Conservation (phyloP, 1,140 invertebrate genomes). For the Trichoplusia ni region DNA sequence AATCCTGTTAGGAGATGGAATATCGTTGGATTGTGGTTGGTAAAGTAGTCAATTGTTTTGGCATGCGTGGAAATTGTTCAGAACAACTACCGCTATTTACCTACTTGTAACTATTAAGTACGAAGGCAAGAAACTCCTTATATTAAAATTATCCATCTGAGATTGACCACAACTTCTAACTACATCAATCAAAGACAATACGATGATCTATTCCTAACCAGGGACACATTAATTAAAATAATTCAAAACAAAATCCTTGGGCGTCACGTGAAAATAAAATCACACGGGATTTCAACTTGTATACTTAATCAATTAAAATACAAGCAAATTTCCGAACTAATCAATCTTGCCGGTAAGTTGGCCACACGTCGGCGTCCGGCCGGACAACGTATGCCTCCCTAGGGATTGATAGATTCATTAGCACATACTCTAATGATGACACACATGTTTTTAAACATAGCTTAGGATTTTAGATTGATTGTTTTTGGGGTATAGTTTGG, state of each 20-base stretch:
- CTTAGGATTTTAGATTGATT: not conserved
- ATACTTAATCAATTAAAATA: conserved; percentile 46
- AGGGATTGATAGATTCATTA: conserved; percentile 53
- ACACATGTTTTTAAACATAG: conserved; percentile 27
- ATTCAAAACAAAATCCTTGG: not conserved
- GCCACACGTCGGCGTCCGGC: conserved; percentile 32
- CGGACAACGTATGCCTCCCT: conserved; percentile 49
- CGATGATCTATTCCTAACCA: too few species aligned
- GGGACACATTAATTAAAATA: not conserved
- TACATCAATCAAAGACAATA: too few species aligned
- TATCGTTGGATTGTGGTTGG: too few species aligned
- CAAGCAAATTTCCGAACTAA: conserved; percentile 38
- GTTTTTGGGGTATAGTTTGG: not conserved
- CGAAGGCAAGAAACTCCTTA: too few species aligned
- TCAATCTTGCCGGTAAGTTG: conserved; percentile 38
- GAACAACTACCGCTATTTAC: too few species aligned
- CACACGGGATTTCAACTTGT: conserved; percentile 23
- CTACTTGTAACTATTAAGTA: too few species aligned
- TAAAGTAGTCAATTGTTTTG: too few species aligned
- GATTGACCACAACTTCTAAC: too few species aligned
- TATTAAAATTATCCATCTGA: too few species aligned
- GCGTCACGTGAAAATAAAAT: conserved; percentile 18
- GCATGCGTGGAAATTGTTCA: too few species aligned
- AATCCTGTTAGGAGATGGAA: too few species aligned
- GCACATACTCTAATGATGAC: conserved; percentile 21